These are phyloP conservation scores for Diplazon laetatorius DNA, from an alignment of 2,888 invertebrate species.

Conservation along the genomic window DNA sequence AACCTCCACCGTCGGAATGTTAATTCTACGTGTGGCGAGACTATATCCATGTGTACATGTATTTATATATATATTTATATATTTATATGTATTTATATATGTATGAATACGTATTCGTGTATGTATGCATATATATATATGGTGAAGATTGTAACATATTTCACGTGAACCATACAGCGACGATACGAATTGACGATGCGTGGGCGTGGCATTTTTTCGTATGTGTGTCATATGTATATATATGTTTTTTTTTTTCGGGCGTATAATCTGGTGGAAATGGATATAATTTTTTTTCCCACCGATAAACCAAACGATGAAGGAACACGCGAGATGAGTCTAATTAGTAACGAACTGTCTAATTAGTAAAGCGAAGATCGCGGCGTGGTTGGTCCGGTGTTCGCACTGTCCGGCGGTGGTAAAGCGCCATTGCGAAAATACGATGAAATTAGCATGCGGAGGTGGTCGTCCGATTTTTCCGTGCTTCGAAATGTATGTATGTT, in stretches of 20 bases:
- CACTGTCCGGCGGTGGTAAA: neutral
- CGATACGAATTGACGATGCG: conserved; percentile 55
- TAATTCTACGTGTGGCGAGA: conserved; percentile 69
- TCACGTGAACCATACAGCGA: conserved; percentile 35
- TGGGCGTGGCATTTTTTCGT: conserved; percentile 57
- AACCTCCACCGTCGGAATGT: conserved; percentile 74
- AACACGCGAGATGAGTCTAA: conserved; percentile 46
- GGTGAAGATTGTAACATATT: conserved; percentile 41
- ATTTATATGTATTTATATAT: conserved; percentile 28
- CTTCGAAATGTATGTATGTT: neutral
- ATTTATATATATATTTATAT: conserved; percentile 12
- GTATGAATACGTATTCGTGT: conserved; percentile 7
- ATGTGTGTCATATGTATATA: conserved; percentile 19
- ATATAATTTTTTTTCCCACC: conserved; percentile 36
- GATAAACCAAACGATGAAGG: conserved; percentile 3
- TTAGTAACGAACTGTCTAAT: conserved; percentile 59
- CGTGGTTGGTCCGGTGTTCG: conserved; percentile 8
- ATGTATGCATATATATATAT: too few species aligned
- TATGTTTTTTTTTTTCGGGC: conserved; percentile 35
- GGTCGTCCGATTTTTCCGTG: neutral
- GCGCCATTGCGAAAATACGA: neutral
- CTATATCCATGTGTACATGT: too few species aligned
- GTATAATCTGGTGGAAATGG: conserved; percentile 33
- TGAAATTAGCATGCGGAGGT: neutral
- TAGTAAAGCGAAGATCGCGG: conserved; percentile 37